A percentile compares a stretch with the other conserved stretches of the same genome.
Conservation (phyloP, 2,113 vertebrate genomes). For the Mellivora capensis region DNA sequence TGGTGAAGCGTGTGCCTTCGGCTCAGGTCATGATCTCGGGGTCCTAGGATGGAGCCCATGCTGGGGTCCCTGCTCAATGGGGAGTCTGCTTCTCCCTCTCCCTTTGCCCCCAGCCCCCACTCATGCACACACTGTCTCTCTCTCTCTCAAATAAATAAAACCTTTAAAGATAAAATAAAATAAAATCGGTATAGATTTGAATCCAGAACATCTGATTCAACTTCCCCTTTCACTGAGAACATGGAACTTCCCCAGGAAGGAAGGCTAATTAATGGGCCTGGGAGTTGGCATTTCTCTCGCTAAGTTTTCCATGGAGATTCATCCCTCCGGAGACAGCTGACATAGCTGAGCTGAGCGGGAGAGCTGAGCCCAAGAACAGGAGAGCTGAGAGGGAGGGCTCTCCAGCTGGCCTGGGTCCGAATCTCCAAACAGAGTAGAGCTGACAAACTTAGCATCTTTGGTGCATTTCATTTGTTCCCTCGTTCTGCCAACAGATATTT, state of each 20-base stretch:
- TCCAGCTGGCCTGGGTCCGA: not conserved
- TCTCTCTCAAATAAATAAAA: not conserved
- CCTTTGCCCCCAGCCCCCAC: not conserved
- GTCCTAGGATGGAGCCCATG: not conserved
- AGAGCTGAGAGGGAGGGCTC: not conserved
- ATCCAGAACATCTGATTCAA: not conserved
- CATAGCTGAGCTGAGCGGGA: no score
- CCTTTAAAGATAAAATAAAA: not conserved
- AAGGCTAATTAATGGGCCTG: not conserved
- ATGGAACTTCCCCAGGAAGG: not conserved
- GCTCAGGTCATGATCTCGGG: not conserved
- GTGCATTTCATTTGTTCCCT: not conserved
- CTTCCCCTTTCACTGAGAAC: not conserved
- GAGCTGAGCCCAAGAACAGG: not conserved
- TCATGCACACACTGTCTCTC: not conserved
- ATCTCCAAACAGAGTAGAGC: not conserved
- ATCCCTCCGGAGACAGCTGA: not conserved
- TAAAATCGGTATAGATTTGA: conserved; percentile 1
- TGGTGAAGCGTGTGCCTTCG: not conserved
- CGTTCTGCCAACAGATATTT: not conserved
- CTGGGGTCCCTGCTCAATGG: not conserved
- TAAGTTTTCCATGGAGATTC: not conserved
- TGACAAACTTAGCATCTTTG: not conserved
- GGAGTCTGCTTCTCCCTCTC: not conserved
- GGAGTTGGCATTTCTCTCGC: not conserved